phyloP scores from a whole-genome alignment of 2,797 vertebrate genomes.

The Naso thynnoides region DNA sequence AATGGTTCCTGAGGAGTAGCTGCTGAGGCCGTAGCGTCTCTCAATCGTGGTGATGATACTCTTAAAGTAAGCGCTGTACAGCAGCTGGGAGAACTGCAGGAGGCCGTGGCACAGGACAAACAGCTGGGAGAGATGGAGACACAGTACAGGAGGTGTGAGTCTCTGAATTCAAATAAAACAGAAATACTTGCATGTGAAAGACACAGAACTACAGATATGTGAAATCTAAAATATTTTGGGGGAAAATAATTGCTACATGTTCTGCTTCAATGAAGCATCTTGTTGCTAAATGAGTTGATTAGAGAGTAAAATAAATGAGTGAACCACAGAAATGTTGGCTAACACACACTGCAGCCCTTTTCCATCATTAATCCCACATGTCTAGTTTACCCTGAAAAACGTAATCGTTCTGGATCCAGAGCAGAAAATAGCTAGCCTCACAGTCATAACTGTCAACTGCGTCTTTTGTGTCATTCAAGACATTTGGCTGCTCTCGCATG shows the following conservation, averaged over 20 bases:
- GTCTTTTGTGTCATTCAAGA: conserved; percentile 20
- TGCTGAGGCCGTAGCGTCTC: conserved; percentile 96
- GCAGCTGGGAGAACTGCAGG: conserved; percentile 94
- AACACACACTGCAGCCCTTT: not conserved
- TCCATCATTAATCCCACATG: not conserved
- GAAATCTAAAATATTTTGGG: not conserved
- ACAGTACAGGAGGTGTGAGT: not conserved
- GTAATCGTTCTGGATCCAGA: not conserved
- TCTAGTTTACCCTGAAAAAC: not conserved
- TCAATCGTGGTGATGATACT: conserved; percentile 97
- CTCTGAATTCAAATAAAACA: not conserved
- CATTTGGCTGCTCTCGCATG: conserved; percentile 31
- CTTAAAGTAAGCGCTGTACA: conserved; percentile 97
- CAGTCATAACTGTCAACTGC: conserved; percentile 11
- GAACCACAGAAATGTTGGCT: not conserved
- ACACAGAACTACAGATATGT: not conserved
- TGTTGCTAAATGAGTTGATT: not conserved
- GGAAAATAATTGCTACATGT: not conserved
- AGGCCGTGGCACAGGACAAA: conserved; percentile 96
- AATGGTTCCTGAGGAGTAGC: conserved; percentile 94
- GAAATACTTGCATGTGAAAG: not conserved
- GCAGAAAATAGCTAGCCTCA: no score
- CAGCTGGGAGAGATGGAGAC: conserved; percentile 78
- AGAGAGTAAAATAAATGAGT: not conserved
- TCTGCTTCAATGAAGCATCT: not conserved